phyloP scores from a whole-genome alignment of 1,140 invertebrate species.

The Eumeta japonica region DNA sequence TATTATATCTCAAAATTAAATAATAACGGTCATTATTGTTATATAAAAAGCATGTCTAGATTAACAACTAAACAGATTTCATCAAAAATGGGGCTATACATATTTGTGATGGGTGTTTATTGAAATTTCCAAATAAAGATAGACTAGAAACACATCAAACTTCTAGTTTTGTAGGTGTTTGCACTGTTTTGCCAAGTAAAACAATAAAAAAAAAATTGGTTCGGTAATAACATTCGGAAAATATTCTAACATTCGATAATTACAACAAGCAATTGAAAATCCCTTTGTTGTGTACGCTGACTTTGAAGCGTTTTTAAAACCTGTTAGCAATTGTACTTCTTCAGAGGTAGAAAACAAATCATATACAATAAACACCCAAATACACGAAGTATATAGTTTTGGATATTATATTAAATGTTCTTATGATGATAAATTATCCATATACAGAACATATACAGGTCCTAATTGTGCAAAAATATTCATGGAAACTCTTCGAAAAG shows the following conservation, averaged over 20 bases:
- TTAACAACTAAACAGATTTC: slow-evolving; percentile 21
- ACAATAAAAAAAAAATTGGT: slow-evolving; percentile 15
- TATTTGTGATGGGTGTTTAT: slow-evolving; percentile 33
- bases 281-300: slow-evolving; percentile 33
- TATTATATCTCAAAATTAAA: slow-evolving; percentile 17
- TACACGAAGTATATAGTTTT: slow-evolving; percentile 31
- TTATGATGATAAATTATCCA: slow-evolving; percentile 28
- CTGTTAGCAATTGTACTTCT: slow-evolving; percentile 15
- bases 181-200: slow-evolving; percentile 13
- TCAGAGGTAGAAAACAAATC: slow-evolving; percentile 13
- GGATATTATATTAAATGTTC: slow-evolving; percentile 37
- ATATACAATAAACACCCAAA: slow-evolving; percentile 19
- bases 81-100: slow-evolving; percentile 14
- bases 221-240: slow-evolving; percentile 9
- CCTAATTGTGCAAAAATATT: slow-evolving; percentile 25
- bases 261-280: slow-evolving; percentile 17
- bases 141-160: slow-evolving; percentile 17
- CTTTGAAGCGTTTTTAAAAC: slow-evolving; percentile 27
- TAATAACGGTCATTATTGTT: slow-evolving; percentile 23
- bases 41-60: slow-evolving; percentile 28
- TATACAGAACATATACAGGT: slow-evolving; percentile 22
- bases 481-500: slow-evolving; percentile 17
- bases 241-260: slow-evolving; percentile 25
- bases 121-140: slow-evolving; percentile 18
- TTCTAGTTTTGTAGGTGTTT: slow-evolving; percentile 20